Conservation (phyloP, 2,113 vertebrate genomes). For the Ranitomeya variabilis region DNA sequence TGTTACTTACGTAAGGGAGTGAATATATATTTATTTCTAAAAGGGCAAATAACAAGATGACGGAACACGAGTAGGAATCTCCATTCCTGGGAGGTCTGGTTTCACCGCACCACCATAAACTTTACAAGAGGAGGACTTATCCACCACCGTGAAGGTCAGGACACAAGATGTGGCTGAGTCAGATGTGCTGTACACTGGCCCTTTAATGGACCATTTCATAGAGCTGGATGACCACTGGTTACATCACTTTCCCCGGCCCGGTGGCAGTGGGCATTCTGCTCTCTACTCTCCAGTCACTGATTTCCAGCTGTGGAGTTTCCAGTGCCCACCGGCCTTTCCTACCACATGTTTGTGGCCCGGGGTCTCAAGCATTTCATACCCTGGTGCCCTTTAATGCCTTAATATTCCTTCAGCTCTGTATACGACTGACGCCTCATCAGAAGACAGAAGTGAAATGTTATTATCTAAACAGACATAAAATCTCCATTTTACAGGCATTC, state of each 20-base stretch:
- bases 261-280: background rate
- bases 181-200: background rate
- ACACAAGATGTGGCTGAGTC: background rate
- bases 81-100: conserved; percentile 39
- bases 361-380: background rate
- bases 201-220: background rate
- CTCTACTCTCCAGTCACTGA: background rate
- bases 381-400: background rate
- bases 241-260: background rate
- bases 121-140: background rate
- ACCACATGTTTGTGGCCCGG: background rate
- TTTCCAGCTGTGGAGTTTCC: background rate
- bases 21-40: conserved; percentile 2
- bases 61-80: conserved; percentile 14
- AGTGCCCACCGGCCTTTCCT: background rate
- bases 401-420: background rate
- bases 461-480: background rate
- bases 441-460: background rate
- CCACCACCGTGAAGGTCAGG: background rate
- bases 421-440: background rate
- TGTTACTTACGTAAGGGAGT: conserved; percentile 22
- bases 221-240: background rate
- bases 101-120: conserved; percentile 16
- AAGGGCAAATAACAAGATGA: conserved; percentile 7
- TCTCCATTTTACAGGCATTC: no score